Evolutionary conservation across 2,888 invertebrate species (phyloP), one percentile per base, ranked within the genome.

Genomic region (Drosophila neotestacea): DNA sequence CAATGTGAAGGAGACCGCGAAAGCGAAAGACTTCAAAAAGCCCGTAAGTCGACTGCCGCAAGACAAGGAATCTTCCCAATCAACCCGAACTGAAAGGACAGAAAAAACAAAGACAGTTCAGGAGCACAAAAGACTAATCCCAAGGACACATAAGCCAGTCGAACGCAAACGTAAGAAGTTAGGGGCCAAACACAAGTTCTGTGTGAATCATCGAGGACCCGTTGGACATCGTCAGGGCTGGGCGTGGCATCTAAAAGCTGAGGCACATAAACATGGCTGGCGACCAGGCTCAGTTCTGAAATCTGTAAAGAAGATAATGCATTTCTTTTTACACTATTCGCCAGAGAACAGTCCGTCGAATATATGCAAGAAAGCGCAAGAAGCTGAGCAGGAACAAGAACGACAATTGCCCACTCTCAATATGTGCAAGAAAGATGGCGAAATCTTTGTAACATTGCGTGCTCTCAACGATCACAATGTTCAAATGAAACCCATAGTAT

Each of bases 161-260:
- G 13, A 41, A 2, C 34, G 2, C 6, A 10, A n/a, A 10, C 36
- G 2, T 1, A 56, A 56, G 11, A 13, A 28, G 13, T 56, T 10
- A 5, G 28, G 10, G 22, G 0, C 4, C 0, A 46, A 77, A 9
- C 82, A 82, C 50, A 82, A 70, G 39, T 22, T 46, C 27, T 82
- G 85, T 32, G 30, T 73, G 4, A 62, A 34, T 3, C 69, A 48
- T 5, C 9, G 51, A 0, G 52, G 16, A 1, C 5, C 93, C 0
- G 95, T 95, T 0, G 95, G 95, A 0, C 91, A 93, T 0, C 91
- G 93, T 16, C 95, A 95, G 94, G 95, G 95, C 0, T 95, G 95
- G 95, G 89, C 94, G 16, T 95, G 95, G 95, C 34, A 48, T 5
- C 34, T 74, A 1, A 73, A 87, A 27, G 54, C 71, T 0, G 63